Base-by-base conservation (phyloP, 2,113 vertebrate genomes). In the Catharus bicknelli region DNA sequence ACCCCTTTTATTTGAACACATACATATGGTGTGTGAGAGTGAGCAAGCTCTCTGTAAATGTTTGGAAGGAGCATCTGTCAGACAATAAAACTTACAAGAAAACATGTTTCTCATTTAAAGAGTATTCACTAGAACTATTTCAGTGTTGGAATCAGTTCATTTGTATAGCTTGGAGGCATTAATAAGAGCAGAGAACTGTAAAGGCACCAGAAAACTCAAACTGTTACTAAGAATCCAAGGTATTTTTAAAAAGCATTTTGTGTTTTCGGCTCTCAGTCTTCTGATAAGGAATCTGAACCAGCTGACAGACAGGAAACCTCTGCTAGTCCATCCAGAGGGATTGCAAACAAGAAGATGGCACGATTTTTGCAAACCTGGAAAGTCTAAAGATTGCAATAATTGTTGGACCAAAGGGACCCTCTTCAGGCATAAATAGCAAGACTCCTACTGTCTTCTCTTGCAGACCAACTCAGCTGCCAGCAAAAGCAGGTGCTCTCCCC, bases 381-480 rank as follows among this genome's bases (percentile, higher is more conserved):
- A 96, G 96, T 96, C 96, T 96, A 97, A 95, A 96, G 97, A 96
- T 97, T 97, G 96, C 94, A 94, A 79, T 96, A 95, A 97, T 91
- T 86, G 69, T 79, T 97, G 95, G 96, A 97, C 96, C 84, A 95
- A 95, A 84, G 94, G 97, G 97, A 97, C 93, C 95, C 93, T 95
- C 96, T 96, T 91, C 97, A 94, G 90, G 98, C 97, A 98, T 98
- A 99, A 98, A 98, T 97, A 98, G 97, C 97, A 77, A 94, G 89
- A 93, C 97, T 97, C 93, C 96, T 77, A 81, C 96, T 84, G 97
- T 97, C 93, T 86, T 96, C 88, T 86, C 82, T 97, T 59, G 98
- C 98, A 99, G 98, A 99, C 97, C 97, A 96, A 96, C 95, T 92
- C 97, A 96, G 95, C 95, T 97, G 97, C 97, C 97, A 98, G 97